These are phyloP conservation scores for Nansenia antarctica DNA, from an alignment of 2,113 vertebrate genomes.

Conservation along the genomic window DNA sequence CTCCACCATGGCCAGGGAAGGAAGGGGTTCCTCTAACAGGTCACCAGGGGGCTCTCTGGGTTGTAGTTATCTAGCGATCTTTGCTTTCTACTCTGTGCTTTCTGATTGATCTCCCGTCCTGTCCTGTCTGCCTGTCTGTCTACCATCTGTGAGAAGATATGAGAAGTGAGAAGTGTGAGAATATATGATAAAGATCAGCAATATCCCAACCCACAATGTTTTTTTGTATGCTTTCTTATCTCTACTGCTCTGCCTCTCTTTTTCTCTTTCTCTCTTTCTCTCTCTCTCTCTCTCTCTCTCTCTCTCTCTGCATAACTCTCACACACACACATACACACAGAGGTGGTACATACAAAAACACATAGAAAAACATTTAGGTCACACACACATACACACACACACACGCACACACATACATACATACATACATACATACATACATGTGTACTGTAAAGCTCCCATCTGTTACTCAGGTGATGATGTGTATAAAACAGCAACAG, in stretches of 20 bases:
- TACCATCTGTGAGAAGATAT: not conserved
- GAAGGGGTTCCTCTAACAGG: not conserved
- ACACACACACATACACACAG: no score
- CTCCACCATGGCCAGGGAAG: not conserved
- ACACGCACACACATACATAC: not conserved
- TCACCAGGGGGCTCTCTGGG: not conserved
- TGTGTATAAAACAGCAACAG: not conserved
- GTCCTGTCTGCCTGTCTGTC: not conserved
- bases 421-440: not conserved
- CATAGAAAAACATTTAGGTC: not conserved
- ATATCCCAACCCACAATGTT: not conserved
- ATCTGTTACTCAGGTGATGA: no score
- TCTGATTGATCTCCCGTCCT: not conserved
- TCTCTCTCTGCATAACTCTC: no score
- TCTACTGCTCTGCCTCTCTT: not conserved
- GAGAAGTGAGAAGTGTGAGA: not conserved
- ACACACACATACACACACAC: not conserved
- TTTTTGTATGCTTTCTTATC: not conserved
- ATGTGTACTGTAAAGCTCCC: not conserved
- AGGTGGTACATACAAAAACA: no score
- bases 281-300: no score
- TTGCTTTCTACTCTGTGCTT: no score
- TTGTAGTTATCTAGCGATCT: not conserved
- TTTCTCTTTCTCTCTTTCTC: not conserved
- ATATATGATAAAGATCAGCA: not conserved